Evolutionary conservation across 2,888 invertebrate genomes (phyloP), one percentile per base, ranked within the genome.

Genomic region (Pollenia griseotomentosa): DNA sequence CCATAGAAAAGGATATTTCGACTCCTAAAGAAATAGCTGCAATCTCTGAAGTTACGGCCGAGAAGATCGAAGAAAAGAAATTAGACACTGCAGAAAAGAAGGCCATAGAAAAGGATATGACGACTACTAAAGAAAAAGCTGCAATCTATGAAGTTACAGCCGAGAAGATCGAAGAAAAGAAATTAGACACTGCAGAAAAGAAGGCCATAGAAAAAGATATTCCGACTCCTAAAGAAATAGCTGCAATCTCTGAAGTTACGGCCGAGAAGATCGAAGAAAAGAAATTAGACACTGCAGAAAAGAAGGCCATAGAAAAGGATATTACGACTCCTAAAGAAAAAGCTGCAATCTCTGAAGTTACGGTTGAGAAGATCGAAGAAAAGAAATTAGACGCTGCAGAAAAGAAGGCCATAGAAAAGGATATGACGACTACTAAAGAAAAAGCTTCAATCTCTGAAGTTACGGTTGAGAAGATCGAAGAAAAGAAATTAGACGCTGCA

Each of bases 251-350:
- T 1, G 79, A 85, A 55, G 23, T 82, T 0, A 75, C 61, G 10
- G 51, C 65, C 0, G 79, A 84, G 16, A 88, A 53, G 6, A 53
- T 85, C 4, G 78, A 88, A 14, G 87, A 87, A 46, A 66, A 85
- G 42, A 14, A 77, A 19, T 0, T 81, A 5, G 71, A 12, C 16
- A 70, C 83, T 0, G 71, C 88, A 23, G 82, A 12, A 7, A 78
- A 71, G 77, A 75, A 77, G 48, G 11, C 51, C 0, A 14, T 65
- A 23, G 44, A 71, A 48, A 6, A 44, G 19, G 63, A 80, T 11
- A 7, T 80, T n/a, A 51, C 33, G 9, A 0, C 51, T 5, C 1
- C n/a, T 8, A 57, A 23, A 53, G n/a, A 16, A n/a, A 85, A 89
- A 16, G 55, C 44, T 12, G 74, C 66, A 23, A 48, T 79, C 33